phyloP scores from a whole-genome alignment of 2,797 vertebrate species.

The Eremophila alpestris region DNA sequence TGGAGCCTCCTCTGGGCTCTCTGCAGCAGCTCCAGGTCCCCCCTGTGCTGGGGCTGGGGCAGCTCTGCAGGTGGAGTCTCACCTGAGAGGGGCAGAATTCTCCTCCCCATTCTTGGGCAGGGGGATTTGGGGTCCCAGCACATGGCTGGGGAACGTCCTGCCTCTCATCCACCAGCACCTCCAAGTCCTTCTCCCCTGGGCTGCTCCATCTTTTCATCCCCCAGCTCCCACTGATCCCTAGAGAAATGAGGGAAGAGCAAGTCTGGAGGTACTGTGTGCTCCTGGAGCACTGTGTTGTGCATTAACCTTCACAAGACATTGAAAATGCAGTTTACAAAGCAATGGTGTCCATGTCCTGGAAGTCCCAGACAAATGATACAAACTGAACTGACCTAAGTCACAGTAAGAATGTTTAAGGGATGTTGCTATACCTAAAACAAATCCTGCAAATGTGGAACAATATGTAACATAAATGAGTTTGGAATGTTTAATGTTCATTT shows the following conservation, averaged over 20 bases:
- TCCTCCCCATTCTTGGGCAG: neutral
- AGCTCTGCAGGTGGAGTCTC: neutral
- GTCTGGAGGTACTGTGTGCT: neutral
- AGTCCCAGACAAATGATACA: neutral
- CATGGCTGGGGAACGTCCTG: neutral
- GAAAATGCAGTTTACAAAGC: neutral
- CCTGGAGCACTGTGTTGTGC: neutral
- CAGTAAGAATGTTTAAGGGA: neutral
- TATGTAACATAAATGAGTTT: neutral
- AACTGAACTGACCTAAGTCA: neutral
- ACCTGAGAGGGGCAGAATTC: neutral
- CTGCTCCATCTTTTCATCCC: neutral
- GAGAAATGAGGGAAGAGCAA: neutral
- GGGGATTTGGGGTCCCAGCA: neutral
- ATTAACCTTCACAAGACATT: neutral
- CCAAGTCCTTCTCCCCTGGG: neutral
- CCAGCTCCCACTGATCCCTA: neutral
- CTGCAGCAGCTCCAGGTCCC: neutral
- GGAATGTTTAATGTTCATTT: neutral
- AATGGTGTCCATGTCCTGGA: neutral
- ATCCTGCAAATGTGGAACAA: neutral
- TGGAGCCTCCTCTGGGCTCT: neutral
- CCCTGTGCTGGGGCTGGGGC: neutral
- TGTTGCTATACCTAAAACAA: neutral
- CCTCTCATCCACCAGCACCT: neutral